phyloP scores from a whole-genome alignment of 2,113 vertebrate species.

The Sebastes schlegelii region DNA sequence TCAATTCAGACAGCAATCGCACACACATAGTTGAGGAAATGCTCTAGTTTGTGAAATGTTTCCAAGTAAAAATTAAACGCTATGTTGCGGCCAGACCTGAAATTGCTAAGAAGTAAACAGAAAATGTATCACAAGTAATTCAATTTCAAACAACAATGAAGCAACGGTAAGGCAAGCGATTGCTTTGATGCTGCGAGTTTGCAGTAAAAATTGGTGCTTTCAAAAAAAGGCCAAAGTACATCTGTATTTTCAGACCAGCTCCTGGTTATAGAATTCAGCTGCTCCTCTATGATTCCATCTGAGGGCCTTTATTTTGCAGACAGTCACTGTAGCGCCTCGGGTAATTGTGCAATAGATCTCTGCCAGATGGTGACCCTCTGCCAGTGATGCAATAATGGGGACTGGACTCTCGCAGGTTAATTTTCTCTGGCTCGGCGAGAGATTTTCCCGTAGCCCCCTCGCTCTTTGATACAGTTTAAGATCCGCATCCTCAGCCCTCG shows the following conservation, averaged over 20 bases:
- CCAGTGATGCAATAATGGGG: constrained; percentile 55
- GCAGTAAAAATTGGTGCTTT: constrained; percentile 38
- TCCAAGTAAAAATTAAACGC: not conserved
- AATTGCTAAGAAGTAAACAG: constrained; percentile 29
- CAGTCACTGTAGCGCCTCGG: constrained; percentile 52
- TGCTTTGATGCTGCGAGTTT: constrained; percentile 37
- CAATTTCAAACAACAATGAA: constrained; percentile 31
- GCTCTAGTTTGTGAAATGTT: constrained; percentile 2
- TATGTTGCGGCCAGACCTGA: not conserved
- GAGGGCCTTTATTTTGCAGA: constrained; percentile 61
- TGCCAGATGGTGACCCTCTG: constrained; percentile 76
- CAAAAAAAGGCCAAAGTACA: constrained; percentile 1
- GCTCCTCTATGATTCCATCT: constrained; percentile 48
- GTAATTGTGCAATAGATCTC: constrained; percentile 77
- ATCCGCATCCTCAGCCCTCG: constrained; percentile 24
- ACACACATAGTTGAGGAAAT: not conserved
- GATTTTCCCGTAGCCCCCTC: constrained; percentile 55
- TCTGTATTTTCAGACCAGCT: constrained; percentile 37
- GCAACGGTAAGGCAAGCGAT: not conserved
- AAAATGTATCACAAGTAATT: constrained; percentile 23
- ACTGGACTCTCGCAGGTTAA: constrained; percentile 56
- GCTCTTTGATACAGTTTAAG: constrained; percentile 51
- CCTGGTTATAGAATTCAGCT: constrained; percentile 45
- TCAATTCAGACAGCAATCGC: not conserved
- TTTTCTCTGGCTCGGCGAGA: constrained; percentile 61